Evolutionary conservation across 2,113 vertebrate species (phyloP).

Genomic region (Piprites chloris): DNA sequence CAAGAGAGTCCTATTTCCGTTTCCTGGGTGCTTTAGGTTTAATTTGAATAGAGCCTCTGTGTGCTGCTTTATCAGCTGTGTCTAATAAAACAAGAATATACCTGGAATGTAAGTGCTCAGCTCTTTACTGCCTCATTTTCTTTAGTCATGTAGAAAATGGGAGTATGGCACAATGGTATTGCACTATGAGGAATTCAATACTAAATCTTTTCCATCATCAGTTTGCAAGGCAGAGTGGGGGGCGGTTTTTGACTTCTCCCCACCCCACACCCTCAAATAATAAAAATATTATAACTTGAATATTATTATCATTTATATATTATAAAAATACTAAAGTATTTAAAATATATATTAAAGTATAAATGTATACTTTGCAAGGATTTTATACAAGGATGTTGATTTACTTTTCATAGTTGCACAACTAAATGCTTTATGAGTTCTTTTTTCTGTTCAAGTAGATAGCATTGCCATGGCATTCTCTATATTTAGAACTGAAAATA

Average conservation of each 20-base stretch:
- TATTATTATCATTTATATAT: background rate
- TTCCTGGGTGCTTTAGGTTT: background rate
- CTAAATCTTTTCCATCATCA: background rate
- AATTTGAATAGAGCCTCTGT: background rate
- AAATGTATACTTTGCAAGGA: background rate
- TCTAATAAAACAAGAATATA: background rate
- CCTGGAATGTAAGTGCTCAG: background rate
- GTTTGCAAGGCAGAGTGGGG: background rate
- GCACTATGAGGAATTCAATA: background rate
- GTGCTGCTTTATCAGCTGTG: background rate
- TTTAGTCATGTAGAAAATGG: background rate
- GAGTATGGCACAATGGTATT: background rate
- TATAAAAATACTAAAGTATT: background rate
- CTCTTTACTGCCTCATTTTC: background rate
- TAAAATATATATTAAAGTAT: too few species aligned
- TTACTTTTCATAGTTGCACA: background rate
- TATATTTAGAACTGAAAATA: background rate
- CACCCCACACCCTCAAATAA: accelerated
- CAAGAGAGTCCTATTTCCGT: background rate
- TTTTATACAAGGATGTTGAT: background rate
- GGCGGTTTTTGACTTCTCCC: background rate
- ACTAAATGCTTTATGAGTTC: background rate
- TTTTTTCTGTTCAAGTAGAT: background rate
- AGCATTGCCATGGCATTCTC: background rate
- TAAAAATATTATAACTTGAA: background rate